These are phyloP conservation scores for Tetramorium parvispinum DNA, from an alignment of 1,140 invertebrate species.

Conservation along the genomic window DNA sequence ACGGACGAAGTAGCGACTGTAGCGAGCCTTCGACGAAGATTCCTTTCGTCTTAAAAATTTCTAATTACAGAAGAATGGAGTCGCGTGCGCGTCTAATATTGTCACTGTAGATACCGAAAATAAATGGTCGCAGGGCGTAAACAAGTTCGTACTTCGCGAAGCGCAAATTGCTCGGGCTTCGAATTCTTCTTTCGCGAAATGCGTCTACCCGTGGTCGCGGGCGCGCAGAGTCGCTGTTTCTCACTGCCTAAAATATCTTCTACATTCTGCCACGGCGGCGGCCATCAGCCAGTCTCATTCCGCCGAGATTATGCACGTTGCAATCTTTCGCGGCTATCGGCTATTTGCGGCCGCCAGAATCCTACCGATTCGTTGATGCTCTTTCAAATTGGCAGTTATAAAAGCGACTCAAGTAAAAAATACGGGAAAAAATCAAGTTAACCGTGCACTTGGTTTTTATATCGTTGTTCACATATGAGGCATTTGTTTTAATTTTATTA, in stretches of 20 bases:
- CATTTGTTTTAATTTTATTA: conserved; percentile 21
- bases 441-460: not conserved
- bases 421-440: not conserved
- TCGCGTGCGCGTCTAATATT: conserved; percentile 23
- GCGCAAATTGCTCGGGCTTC: conserved; percentile 21
- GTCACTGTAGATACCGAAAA: conserved; percentile 23
- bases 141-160: conserved; percentile 38
- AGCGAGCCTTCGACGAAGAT: conserved; percentile 10
- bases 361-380: not conserved
- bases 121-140: conserved; percentile 43
- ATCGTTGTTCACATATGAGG: not conserved
- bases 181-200: conserved; percentile 38
- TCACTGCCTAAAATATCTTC: conserved; percentile 58
- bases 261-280: conserved; percentile 27
- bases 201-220: not conserved
- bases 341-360: not conserved
- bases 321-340: conserved; percentile 4
- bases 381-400: not conserved
- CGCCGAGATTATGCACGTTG: conserved; percentile 34
- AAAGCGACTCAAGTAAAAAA: not conserved
- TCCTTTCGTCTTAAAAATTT: conserved; percentile 43
- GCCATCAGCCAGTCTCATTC: not conserved
- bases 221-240: conserved; percentile 19
- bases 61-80: conserved; percentile 32
- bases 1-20: not conserved